Evolutionary conservation across 2,888 invertebrate species (phyloP), one percentile per base, ranked within the genome.

Genomic region (Maniola hyperantus): DNA sequence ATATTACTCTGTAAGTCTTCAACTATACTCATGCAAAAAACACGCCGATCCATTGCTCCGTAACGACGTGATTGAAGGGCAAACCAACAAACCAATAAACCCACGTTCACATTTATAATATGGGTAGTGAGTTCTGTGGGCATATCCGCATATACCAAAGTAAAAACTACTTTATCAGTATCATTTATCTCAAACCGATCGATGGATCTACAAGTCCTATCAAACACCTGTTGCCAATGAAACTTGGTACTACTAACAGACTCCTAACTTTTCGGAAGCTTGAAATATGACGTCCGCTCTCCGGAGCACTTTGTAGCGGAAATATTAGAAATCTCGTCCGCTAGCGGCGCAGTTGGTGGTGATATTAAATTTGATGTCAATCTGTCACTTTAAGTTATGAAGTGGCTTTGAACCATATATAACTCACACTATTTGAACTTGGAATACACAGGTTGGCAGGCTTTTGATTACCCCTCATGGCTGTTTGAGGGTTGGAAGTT

Each of bases 281-380:
- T 62, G 62, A 62, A 53, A 62, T 62, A 62, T 53, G 62, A 53
- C 62, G 26, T 62, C 53, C 62, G 62, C 53, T 53, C 15, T 42
- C 51, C 53, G n/a, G 53, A 26, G 42, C 62, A 62, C 51, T 62
- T 39, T 62, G 53, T 53, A 53, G 42, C 39, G 50, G 50, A 53
- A 53, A 53, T 62, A 53, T 62, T 62, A 62, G 62, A 62, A 62
- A 62, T 62, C 62, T 53, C 42, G 26, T 15, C 53, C 39, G 7
- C 50, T 51, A 51, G 61, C 39, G 51, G 51, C 53, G 20, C 61
- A 53, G 42, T 26, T 62, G 64, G 46, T 55, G 60, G 61, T 36
- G 34, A 61, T 69, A 69, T 64, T 64, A 66, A 66, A 66, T 50
- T 55, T 44, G 42, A 51, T 59, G 60, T 15, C 39, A 61, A 58